These are phyloP conservation scores for Noctua pronuba DNA, from an alignment of 2,888 invertebrate genomes.

Conservation along the genomic window DNA sequence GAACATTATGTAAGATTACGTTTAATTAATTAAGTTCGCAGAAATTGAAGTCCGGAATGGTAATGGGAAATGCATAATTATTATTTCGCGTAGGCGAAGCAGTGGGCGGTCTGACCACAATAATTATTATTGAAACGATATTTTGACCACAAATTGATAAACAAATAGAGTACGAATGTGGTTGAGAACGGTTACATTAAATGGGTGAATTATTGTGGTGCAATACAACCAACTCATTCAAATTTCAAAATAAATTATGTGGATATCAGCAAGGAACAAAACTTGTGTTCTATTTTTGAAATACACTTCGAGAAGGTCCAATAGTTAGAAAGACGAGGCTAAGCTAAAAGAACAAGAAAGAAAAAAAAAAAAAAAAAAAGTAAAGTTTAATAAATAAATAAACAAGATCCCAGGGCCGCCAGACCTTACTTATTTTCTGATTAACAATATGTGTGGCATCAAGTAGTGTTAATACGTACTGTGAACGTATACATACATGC, in stretches of 20 bases:
- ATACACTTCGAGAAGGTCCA: neutral
- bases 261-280: neutral
- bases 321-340: neutral
- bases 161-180: conserved; percentile 27
- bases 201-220: neutral
- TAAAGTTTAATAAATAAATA: too few relatives aligned
- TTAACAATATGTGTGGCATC: too few relatives aligned
- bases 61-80: conserved; percentile 15
- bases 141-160: conserved; percentile 47
- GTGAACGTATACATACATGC: too few relatives aligned
- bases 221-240: neutral
- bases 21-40: conserved; percentile 17
- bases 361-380: too few relatives aligned
- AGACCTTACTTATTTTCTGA: too few relatives aligned
- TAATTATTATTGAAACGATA: conserved; percentile 11
- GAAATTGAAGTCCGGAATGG: neutral
- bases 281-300: neutral
- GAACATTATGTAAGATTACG: conserved; percentile 8
- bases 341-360: too few relatives aligned
- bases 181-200: conserved; percentile 8
- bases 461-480: too few relatives aligned
- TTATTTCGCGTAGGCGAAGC: conserved; percentile 16
- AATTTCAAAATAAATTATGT: neutral
- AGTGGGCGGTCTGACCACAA: conserved; percentile 24
- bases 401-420: too few relatives aligned